Evolutionary conservation across 2,797 vertebrate species (phyloP).

Genomic region (Sebastes matsubarae): DNA sequence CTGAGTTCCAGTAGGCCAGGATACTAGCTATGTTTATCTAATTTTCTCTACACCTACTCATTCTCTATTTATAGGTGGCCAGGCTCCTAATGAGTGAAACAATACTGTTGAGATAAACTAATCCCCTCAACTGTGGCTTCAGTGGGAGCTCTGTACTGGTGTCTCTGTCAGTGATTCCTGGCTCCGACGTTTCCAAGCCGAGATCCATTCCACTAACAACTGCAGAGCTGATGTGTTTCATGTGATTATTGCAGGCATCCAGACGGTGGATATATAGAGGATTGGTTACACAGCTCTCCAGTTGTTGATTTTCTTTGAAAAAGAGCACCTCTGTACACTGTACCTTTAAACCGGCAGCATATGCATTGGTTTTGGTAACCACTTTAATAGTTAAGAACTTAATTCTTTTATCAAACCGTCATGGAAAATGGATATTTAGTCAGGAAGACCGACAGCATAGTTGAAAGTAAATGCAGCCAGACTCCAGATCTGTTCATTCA

Average conservation of each 20-base stretch:
- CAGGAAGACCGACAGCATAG: background rate
- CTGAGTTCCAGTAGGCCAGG: background rate
- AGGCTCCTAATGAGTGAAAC: slow-evolving; percentile 51
- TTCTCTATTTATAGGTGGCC: slow-evolving; percentile 58
- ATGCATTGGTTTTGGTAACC: background rate
- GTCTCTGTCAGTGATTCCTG: slow-evolving; percentile 26
- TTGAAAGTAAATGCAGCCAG: background rate
- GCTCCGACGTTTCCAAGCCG: slow-evolving; percentile 2
- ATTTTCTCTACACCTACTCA: slow-evolving; percentile 42
- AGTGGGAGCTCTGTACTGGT: slow-evolving; percentile 9
- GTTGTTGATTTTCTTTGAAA: background rate
- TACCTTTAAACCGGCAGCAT: background rate
- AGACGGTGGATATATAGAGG: background rate
- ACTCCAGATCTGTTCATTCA: background rate
- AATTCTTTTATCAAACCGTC: background rate
- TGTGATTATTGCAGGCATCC: slow-evolving; percentile 19
- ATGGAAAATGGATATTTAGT: background rate
- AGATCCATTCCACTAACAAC: slow-evolving; percentile 29
- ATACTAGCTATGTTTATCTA: slow-evolving; percentile 35
- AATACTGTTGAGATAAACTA: slow-evolving; percentile 55
- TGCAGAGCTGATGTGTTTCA: slow-evolving; percentile 7
- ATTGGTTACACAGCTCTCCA: slow-evolving; percentile 6
- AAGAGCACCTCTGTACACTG: background rate
- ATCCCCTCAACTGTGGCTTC: slow-evolving; percentile 57
- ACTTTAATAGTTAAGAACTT: background rate